Conservation (phyloP, 1,140 invertebrate species). For the Rhagoletis pomonella region DNA sequence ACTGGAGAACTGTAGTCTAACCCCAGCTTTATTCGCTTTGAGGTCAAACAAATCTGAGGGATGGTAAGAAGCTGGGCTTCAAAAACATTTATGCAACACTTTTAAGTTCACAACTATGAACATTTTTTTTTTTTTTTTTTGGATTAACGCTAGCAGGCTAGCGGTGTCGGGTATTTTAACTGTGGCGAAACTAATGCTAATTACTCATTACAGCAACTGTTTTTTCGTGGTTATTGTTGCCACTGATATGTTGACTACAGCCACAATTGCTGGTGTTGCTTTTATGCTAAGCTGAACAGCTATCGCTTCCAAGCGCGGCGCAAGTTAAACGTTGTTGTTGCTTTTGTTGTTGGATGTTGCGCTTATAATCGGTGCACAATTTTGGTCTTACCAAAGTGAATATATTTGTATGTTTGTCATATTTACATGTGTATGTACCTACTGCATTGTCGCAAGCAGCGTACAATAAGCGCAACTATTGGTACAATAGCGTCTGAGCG, state of each 20-base stretch:
- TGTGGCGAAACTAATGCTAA: constrained; percentile 4
- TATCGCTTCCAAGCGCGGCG: not conserved
- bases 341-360: not conserved
- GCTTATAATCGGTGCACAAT: not conserved
- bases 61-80: too few relatives aligned
- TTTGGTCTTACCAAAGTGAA: not conserved
- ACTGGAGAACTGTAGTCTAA: too few relatives aligned
- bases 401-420: not conserved
- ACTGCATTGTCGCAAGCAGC: not conserved
- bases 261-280: not conserved
- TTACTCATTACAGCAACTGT: constrained; percentile 13
- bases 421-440: not conserved
- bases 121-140: not conserved
- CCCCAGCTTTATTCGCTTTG: too few relatives aligned
- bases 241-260: not conserved
- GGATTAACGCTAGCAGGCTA: not conserved
- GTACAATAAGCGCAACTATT: constrained; percentile 1
- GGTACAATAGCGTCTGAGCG: constrained; percentile 11
- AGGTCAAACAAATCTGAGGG: too few relatives aligned
- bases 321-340: not conserved
- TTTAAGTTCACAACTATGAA: not conserved
- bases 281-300: not conserved
- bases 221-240: constrained; percentile 13
- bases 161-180: not conserved
- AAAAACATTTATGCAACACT: not conserved